Conservation (phyloP, 2,797 vertebrate genomes). For the Poecilia picta region DNA sequence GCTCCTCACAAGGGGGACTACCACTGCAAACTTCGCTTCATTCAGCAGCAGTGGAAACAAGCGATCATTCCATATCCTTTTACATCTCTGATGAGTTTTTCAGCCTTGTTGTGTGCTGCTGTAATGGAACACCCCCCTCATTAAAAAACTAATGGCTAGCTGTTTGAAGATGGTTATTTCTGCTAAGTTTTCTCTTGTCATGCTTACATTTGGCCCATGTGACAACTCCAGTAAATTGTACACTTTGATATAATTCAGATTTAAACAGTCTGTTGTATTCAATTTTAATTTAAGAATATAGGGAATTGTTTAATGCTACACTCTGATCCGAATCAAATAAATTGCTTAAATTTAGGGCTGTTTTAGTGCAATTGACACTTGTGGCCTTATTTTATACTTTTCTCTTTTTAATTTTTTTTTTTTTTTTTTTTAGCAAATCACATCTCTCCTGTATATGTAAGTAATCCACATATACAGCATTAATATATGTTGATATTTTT, state of each 20-base stretch:
- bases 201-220: slow-evolving; percentile 11
- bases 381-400: background rate
- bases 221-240: background rate
- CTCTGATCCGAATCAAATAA: background rate
- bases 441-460: background rate
- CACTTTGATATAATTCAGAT: background rate
- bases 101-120: slow-evolving; percentile 67
- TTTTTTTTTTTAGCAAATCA: background rate
- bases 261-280: background rate
- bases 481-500: background rate
- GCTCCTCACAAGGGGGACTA: slow-evolving; percentile 48
- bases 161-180: slow-evolving; percentile 61
- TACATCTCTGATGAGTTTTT: slow-evolving; percentile 74
- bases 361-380: background rate
- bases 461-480: background rate
- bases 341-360: background rate
- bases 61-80: slow-evolving; percentile 71
- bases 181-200: slow-evolving; percentile 9
- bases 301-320: background rate
- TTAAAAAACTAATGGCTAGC: slow-evolving; percentile 65
- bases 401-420: background rate
- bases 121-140: slow-evolving; percentile 71
- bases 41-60: slow-evolving; percentile 76
- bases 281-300: too few relatives aligned
- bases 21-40: slow-evolving; percentile 60